A percentile compares a stretch with the other conserved stretches of the same genome.
Conservation (phyloP, 2,113 vertebrate species). For the Pomatostomus ruficeps region DNA sequence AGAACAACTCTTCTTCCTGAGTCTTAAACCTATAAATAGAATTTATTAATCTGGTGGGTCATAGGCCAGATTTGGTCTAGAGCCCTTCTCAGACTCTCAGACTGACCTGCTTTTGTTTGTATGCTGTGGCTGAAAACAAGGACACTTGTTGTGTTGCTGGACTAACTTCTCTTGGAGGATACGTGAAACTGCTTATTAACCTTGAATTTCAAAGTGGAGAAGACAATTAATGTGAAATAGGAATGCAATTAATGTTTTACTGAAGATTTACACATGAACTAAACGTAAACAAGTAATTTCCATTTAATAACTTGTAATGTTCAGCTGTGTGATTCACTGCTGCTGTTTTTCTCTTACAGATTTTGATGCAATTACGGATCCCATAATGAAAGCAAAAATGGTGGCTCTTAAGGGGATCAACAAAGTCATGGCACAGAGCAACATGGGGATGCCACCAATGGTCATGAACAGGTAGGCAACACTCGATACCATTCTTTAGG, state of each 20-base stretch:
- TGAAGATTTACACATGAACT: background rate
- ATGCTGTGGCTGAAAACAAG: background rate
- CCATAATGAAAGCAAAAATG: slow-evolving; percentile 99
- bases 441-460: slow-evolving; percentile 85
- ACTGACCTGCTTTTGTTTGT: background rate
- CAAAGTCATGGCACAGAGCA: slow-evolving; percentile 94
- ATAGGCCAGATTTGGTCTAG: background rate
- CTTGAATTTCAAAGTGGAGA: background rate
- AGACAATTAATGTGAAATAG: background rate
- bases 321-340: background rate
- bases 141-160: background rate
- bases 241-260: background rate
- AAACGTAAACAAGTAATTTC: background rate
- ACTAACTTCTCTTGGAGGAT: background rate
- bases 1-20: background rate
- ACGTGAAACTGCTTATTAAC: background rate
- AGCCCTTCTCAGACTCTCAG: background rate
- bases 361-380: slow-evolving; percentile 93
- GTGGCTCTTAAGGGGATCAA: slow-evolving; percentile 97
- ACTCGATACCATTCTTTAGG: background rate
- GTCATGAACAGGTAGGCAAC: slow-evolving; percentile 87
- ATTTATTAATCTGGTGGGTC: background rate
- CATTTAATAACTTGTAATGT: background rate
- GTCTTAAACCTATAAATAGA: background rate
- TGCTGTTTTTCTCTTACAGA: slow-evolving; percentile 71